Evolutionary conservation across 2,888 invertebrate species (phyloP), one percentile per base, ranked within the genome.

Genomic region (Maniola hyperantus): DNA sequence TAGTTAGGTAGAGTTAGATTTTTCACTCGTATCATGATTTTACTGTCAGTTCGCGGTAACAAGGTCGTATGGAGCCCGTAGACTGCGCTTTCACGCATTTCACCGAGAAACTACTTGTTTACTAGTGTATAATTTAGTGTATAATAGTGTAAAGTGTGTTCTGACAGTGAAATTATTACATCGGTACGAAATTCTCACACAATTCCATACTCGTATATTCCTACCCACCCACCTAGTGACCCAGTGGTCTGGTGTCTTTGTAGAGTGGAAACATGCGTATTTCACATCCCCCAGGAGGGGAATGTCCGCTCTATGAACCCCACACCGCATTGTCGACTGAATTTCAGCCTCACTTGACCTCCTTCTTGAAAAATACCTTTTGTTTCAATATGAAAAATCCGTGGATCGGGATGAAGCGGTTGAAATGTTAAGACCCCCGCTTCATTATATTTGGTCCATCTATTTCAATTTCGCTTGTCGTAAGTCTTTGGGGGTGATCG

Each of bases 351-450:
- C 77, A 74, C 88, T 89, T 85, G 89, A 88, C 89, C 89, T 77
- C 79, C 74, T 87, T 89, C 77, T 73, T 73, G 79, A 82, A 78
- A 74, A 72, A 69, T 77, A 79, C 77, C 88, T 85, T 85, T 90
- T 89, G 89, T 89, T 88, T 89, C 87, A 83, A 89, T 88, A 85
- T 86, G 86, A 89, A 87, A 88, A 85, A 88, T 85, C 85, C 87
- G 67, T 70, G 72, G 67, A 72, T 74, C 68, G 70, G 66, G 71
- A 72, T 69, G 63, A 70, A 63, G 65, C 54, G 59, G 48, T 44
- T 58, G 60, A 62, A 67, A 63, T 58, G 66, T 63, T 64, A 61
- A 68, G 64, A 53, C 62, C 53, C 62, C 53, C 10, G 53, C 50
- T 53, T 62, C 62, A 53, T 44, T 66, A 60, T 60, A 39, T 61